A percentile compares a stretch with the other conserved stretches of the same genome.
phyloP scores from a whole-genome alignment of 2,113 vertebrate species.

The Mystacornis crossleyi region DNA sequence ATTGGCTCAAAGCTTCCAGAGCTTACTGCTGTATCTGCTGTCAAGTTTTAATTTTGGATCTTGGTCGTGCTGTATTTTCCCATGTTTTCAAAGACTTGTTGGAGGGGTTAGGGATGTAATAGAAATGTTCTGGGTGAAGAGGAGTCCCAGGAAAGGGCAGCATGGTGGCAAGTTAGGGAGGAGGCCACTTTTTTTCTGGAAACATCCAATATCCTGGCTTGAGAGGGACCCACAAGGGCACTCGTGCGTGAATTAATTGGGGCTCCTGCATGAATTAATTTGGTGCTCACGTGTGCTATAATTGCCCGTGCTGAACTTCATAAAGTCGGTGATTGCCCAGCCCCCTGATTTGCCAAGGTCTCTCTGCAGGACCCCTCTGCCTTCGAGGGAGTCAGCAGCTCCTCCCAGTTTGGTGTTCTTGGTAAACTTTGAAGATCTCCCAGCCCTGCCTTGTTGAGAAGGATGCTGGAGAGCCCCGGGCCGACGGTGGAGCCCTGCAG shows the following conservation, averaged over 20 bases:
- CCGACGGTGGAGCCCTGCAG: not conserved
- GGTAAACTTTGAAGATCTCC: not conserved
- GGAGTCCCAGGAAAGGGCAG: not conserved
- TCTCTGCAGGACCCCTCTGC: not conserved
- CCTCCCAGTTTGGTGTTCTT: not conserved
- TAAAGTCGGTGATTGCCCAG: not conserved
- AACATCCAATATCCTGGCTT: not conserved
- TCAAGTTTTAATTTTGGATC: constrained; percentile 2
- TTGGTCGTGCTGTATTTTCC: not conserved
- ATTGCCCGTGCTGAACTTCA: not conserved
- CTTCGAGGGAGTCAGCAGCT: fast-evolving
- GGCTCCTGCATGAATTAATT: not conserved
- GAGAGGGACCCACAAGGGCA: not conserved
- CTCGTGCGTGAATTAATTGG: fast-evolving
- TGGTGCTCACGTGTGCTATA: not conserved
- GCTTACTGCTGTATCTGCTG: not conserved
- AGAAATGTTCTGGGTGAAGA: not conserved
- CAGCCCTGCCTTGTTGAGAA: not conserved
- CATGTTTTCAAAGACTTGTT: not conserved
- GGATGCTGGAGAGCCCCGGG: too few relatives aligned
- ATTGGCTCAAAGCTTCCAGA: not conserved
- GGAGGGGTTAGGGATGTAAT: not conserved
- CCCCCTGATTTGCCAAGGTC: not conserved
- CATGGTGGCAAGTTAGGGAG: not conserved
- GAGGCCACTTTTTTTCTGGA: not conserved